Evolutionary conservation across 2,797 vertebrate genomes (phyloP), one percentile per base, ranked within the genome.

Genomic region (Amazona ochrocephala): DNA sequence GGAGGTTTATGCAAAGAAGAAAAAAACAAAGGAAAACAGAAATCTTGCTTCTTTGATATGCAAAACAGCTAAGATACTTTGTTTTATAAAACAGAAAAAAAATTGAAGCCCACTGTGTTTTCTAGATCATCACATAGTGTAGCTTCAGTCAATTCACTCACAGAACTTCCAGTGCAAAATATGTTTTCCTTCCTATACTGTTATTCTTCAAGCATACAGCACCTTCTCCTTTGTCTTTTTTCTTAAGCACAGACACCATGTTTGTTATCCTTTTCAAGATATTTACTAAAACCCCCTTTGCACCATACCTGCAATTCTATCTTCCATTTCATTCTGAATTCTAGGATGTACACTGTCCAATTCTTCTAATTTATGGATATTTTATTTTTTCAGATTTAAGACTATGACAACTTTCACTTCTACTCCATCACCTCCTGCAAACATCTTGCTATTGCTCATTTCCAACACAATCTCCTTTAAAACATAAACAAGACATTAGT

Each of bases 341-440:
- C 21, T 60, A n/a, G 19, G 13, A 12, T 32, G 5, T 6, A 5
- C 1, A 3, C 32, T 45, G 18, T 45, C 34, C 19, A 45, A 0
- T 65, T 73, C 8, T 34, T 76, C 26, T 51, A 14, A 56, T 64
- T 89, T 42, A 73, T 61, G 3, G 4, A 5, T 41, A 67, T 50
- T 71, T 71, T 48, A 29, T 6, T 75, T 75, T 75, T 24, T 22
- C 32, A 56, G 30, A 21, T 56, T 68, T 68, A 45, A 21, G 21
- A n/a, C 21, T 37, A 4, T 42, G 23, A 2, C 11, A 87, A 72
- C 9, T 72, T 85, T 76, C 14, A 27, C 7, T 84, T 75, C 30
- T 24, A 51, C 3, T 65, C n/a, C 22, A 32, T n/a, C 27, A 70
- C 3, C 20, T 73, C 20, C 34, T n/a, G 8, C 15, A 37, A 9